Evolutionary conservation across 2,797 vertebrate genomes (phyloP), one percentile per base, ranked within the genome.

Genomic region (Sebastes taczanowskii): DNA sequence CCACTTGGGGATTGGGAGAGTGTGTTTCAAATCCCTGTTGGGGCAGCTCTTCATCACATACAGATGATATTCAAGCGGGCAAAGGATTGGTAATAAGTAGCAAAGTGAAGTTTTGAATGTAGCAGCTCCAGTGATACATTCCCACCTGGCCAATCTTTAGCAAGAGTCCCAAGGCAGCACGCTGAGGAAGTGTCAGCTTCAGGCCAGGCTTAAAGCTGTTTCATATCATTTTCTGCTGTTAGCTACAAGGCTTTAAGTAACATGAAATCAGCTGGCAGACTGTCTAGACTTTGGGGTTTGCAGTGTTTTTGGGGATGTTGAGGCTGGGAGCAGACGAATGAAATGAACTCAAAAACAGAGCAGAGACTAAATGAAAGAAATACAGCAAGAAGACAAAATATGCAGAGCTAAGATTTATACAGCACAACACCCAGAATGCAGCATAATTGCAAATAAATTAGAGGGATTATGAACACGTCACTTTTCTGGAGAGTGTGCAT

Each of bases 401-500:
- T 58, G 22, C 16, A 38, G 30, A 56, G 11, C 23, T 58, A 3
- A 32, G 52, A 84, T 81, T 69, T 76, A 72, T 67, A 61, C 55
- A 52, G 29, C 52, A 58, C 42, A 75, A 84, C 67, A 87, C 27
- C 32, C 60, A 61, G 65, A 76, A 77, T 71, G 67, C 67, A 53
- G 69, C 61, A 62, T 66, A 83, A 84, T 85, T 79, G 76, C 55
- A 73, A 88, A 86, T 88, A 81, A 86, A 88, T 88, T 79, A 84
- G 70, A 61, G 11, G 32, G 61, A 74, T 81, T 83, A 85, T 84
- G 62, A 84, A 87, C 88, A 81, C 14, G 59, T 23, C 62, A 60
- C 79, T 83, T 83, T 87, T 80, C 76, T 85, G 46, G 20, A 77
- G 76, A 78, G 77, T 22, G n/a, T 18, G 13, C 73, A 87, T 91